Conservation (phyloP, 2,888 invertebrate species). For the Euproctis similis region DNA sequence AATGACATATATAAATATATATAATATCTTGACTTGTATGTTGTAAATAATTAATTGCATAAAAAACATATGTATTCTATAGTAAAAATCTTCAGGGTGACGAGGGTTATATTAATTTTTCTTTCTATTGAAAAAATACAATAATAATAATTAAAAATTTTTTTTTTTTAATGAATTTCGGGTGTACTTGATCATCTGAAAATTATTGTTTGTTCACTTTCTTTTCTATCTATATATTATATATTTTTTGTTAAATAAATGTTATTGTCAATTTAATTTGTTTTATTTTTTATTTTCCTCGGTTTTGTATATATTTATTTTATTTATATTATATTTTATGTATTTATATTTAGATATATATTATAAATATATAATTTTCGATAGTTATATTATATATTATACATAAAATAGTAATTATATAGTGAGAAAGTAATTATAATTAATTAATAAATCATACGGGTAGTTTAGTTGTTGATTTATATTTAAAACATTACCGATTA, state of each 20-base stretch:
- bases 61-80: constrained; percentile 76
- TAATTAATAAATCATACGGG: constrained; percentile 57
- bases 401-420: constrained; percentile 40
- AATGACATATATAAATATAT: constrained; percentile 61
- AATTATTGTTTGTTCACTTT: constrained; percentile 60
- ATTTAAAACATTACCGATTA: too few relatives aligned
- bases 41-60: constrained; percentile 76
- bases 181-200: constrained; percentile 63
- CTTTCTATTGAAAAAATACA: constrained; percentile 57
- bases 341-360: too few relatives aligned
- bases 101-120: constrained; percentile 74
- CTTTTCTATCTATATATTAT: constrained; percentile 55
- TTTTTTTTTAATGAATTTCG: too few relatives aligned
- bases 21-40: constrained; percentile 73
- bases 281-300: constrained; percentile 45
- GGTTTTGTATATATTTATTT: constrained; percentile 19
- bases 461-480: constrained; percentile 48
- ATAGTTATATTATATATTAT: constrained; percentile 9
- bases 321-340: too few relatives aligned
- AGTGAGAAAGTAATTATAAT: constrained; percentile 47
- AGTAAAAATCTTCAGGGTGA: constrained; percentile 73
- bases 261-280: constrained; percentile 73
- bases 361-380: too few relatives aligned
- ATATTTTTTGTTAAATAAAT: constrained; percentile 77
- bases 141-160: constrained; percentile 48